Evolutionary conservation across 2,888 invertebrate species (phyloP).

Genomic region (Polydrusus tereticollis): DNA sequence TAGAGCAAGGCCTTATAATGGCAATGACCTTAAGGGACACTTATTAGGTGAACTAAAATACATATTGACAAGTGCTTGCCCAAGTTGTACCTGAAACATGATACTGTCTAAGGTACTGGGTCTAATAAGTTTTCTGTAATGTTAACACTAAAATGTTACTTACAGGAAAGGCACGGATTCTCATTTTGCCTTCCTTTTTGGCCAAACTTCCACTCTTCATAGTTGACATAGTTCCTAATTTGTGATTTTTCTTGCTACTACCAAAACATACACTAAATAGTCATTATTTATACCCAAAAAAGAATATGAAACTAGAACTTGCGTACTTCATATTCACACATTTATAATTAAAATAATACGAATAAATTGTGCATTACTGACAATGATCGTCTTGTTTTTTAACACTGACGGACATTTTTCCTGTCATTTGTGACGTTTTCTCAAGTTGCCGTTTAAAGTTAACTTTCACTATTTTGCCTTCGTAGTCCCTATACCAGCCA

Average conservation of each 20-base stretch:
- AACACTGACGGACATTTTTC: slow-evolving; percentile 44
- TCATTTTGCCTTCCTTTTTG: slow-evolving; percentile 96
- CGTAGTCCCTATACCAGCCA: not conserved
- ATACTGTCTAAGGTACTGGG: slow-evolving; percentile 2
- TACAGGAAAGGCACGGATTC: slow-evolving; percentile 98
- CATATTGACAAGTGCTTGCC: no score
- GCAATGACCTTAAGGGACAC: no score
- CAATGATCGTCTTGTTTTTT: slow-evolving; percentile 42
- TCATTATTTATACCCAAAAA: slow-evolving; percentile 32
- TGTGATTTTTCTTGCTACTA: slow-evolving; percentile 42
- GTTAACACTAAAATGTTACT: slow-evolving; percentile 68
- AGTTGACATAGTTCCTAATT: slow-evolving; percentile 67
- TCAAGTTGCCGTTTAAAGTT: slow-evolving; percentile 19
- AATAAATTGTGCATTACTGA: slow-evolving; percentile 34
- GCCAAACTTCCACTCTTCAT: slow-evolving; percentile 82
- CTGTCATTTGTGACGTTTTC: slow-evolving; percentile 41
- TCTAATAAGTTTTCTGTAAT: not conserved
- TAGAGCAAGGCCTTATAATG: not conserved
- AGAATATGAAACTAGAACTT: slow-evolving; percentile 18
- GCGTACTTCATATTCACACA: slow-evolving; percentile 29
- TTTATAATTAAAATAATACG: slow-evolving; percentile 23
- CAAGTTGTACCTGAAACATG: slow-evolving; percentile 29
- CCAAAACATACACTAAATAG: slow-evolving; percentile 17
- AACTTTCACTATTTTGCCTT: slow-evolving; percentile 30
- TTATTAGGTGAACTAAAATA: no score